phyloP scores from a whole-genome alignment of 2,888 invertebrate genomes.

The Scaptodrosophila latifasciaeformis region DNA sequence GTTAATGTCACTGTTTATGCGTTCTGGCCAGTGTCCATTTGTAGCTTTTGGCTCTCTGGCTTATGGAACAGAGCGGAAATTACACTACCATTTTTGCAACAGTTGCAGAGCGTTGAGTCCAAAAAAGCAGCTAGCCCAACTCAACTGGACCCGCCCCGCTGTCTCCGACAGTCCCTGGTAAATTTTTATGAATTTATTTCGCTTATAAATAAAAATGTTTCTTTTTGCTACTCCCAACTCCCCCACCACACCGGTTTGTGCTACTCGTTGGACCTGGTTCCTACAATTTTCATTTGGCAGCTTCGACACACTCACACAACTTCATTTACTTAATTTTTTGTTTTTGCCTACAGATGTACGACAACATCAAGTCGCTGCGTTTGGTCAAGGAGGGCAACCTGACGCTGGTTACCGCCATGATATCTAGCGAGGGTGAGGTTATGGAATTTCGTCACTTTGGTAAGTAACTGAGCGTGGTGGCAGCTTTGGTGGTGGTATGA shows the following conservation, averaged over 20 bases:
- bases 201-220: slow-evolving; percentile 60
- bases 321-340: neutral
- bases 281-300: slow-evolving; percentile 49
- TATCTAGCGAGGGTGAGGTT: slow-evolving; percentile 90
- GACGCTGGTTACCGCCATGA: slow-evolving; percentile 85
- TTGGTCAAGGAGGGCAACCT: slow-evolving; percentile 82
- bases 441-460: slow-evolving; percentile 85
- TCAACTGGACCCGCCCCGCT: neutral
- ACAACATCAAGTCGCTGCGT: slow-evolving; percentile 87
- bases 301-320: neutral
- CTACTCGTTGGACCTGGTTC: too few species aligned
- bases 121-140: too few species aligned
- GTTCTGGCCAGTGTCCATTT: slow-evolving; percentile 63
- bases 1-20: slow-evolving; percentile 70
- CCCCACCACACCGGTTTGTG: slow-evolving; percentile 63
- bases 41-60: slow-evolving; percentile 3
- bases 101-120: slow-evolving; percentile 43
- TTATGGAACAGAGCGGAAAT: slow-evolving; percentile 48
- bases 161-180: slow-evolving; percentile 31
- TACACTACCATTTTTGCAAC: slow-evolving; percentile 63
- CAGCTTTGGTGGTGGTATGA: too few species aligned
- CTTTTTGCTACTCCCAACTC: too few species aligned
- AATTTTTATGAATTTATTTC: slow-evolving; percentile 68
- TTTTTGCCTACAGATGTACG: slow-evolving; percentile 84
- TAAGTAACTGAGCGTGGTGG: slow-evolving; percentile 44